These are phyloP conservation scores for Coreius guichenoti DNA, from an alignment of 2,797 vertebrate species.

Conservation along the genomic window DNA sequence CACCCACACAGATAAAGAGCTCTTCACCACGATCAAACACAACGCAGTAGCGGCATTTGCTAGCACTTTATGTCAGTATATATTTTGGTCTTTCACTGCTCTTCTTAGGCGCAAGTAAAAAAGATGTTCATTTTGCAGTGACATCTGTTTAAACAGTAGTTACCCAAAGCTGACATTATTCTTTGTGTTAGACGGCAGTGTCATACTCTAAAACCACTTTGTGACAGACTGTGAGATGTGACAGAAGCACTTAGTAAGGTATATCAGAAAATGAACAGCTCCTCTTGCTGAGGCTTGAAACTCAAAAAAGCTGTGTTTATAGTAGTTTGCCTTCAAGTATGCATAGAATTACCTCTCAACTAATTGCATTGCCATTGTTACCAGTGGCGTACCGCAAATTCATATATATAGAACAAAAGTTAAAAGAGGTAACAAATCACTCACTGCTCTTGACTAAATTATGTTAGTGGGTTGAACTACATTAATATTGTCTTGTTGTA, in stretches of 20 bases:
- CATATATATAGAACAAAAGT: too few species aligned
- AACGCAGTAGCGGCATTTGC: not conserved
- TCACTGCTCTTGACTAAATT: too few species aligned
- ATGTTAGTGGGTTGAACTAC: too few species aligned
- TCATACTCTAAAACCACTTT: not conserved
- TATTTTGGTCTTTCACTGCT: not conserved
- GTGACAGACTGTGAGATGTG: not conserved
- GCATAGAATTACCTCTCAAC: too few species aligned
- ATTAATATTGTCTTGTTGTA: too few species aligned
- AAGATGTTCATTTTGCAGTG: not conserved
- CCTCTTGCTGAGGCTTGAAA: not conserved
- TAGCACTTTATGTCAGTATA: not conserved
- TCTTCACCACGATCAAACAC: too few species aligned
- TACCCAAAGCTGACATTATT: not conserved
- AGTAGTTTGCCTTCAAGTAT: too few species aligned
- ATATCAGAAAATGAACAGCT: not conserved
- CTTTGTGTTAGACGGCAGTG: not conserved
- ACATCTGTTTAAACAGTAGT: not conserved
- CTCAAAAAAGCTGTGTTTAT: not conserved
- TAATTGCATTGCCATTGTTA: too few species aligned
- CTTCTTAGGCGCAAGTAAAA: not conserved
- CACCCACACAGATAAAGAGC: too few species aligned
- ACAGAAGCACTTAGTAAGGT: not conserved
- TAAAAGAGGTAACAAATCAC: too few species aligned
- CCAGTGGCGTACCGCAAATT: too few species aligned